Percentiles rank a stretch among this genome's conserved stretches.
phyloP scores from a whole-genome alignment of 2,888 invertebrate genomes.

The Anagyrus pseudococci region DNA sequence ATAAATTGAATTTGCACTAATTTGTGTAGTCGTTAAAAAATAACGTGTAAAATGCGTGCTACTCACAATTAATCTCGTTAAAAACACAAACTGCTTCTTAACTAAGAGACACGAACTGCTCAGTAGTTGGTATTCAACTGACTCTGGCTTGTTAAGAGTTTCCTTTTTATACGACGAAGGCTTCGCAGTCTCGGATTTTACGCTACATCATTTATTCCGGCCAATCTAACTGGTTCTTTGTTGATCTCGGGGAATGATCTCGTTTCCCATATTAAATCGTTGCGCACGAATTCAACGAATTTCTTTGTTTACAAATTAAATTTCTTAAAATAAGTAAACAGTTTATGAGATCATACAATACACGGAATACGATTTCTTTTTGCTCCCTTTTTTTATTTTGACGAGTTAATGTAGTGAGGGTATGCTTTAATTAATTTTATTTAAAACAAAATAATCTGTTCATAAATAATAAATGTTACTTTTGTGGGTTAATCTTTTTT shows the following conservation, averaged over 20 bases:
- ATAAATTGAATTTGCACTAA: too few species aligned
- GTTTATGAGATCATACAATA: neutral
- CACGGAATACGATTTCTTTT: neutral
- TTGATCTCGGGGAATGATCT: slow-evolving; percentile 23
- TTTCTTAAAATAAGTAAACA: slow-evolving; percentile 10
- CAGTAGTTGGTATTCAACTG: slow-evolving; percentile 30
- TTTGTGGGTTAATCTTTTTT: too few species aligned
- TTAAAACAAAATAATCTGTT: too few species aligned
- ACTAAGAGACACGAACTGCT: slow-evolving; percentile 20
- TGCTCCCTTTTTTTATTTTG: too few species aligned
- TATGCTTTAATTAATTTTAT: too few species aligned
- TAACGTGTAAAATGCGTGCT: neutral
- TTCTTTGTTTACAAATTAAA: slow-evolving; percentile 23
- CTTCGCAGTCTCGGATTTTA: slow-evolving; percentile 17
- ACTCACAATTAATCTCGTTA: slow-evolving; percentile 13
- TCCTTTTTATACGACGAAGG: slow-evolving; percentile 34
- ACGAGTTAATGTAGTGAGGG: too few species aligned
- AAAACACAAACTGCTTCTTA: too few species aligned
- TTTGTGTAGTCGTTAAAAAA: too few species aligned
- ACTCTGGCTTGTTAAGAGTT: slow-evolving; percentile 15
- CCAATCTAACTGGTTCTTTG: slow-evolving; percentile 23
- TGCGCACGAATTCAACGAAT: slow-evolving; percentile 29
- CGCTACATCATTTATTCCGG: slow-evolving; percentile 23
- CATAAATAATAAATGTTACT: too few species aligned
- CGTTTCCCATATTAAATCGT: slow-evolving; percentile 15